phyloP scores from a whole-genome alignment of 2,113 vertebrate genomes.

The Amphilophus citrinellus region DNA sequence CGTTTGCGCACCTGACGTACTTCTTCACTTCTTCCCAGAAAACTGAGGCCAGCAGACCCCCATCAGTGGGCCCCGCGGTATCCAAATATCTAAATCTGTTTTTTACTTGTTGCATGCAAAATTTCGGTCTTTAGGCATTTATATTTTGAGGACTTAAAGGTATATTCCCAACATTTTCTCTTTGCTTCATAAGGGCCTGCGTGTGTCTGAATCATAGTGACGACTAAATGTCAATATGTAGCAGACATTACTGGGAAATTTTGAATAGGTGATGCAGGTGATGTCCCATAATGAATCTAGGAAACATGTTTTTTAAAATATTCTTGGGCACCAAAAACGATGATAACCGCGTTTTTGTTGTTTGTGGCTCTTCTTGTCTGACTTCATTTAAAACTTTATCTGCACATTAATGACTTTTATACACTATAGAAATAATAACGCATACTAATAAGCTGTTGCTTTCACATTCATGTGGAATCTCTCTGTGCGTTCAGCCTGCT shows the following conservation, averaged over 20 bases:
- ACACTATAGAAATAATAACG: not conserved
- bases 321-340: too few relatives aligned
- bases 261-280: not conserved
- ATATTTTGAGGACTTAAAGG: not conserved
- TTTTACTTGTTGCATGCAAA: not conserved
- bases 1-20: slow-evolving; percentile 42
- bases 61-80: not conserved
- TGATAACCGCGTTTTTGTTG: not conserved
- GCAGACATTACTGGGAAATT: not conserved
- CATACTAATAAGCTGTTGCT: not conserved
- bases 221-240: not conserved
- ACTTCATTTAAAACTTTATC: not conserved
- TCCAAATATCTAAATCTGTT: not conserved
- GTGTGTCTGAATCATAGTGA: not conserved
- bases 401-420: not conserved
- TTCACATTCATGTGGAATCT: not conserved
- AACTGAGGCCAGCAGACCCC: not conserved
- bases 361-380: too few relatives aligned
- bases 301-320: not conserved
- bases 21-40: slow-evolving; percentile 1
- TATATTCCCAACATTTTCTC: not conserved
- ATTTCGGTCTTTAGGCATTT: not conserved
- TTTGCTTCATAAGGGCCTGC: not conserved
- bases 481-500: not conserved
- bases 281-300: not conserved